Evolutionary conservation across 2,888 invertebrate genomes (phyloP).

Genomic region (Trissolcus brochymenae): DNA sequence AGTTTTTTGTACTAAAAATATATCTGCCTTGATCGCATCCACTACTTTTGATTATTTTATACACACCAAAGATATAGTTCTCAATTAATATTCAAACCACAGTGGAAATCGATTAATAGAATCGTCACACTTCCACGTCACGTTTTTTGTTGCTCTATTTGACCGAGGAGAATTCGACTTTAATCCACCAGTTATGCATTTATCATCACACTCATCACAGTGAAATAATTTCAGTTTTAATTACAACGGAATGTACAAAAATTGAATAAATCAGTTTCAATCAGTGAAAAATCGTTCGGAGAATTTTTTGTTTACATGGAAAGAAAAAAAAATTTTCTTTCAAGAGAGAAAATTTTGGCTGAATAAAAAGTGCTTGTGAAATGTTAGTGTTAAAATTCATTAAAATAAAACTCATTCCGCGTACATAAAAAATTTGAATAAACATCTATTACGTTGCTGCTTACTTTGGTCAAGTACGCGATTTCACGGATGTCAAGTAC

Average conservation of each 20-base stretch:
- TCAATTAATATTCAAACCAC: conserved; percentile 24
- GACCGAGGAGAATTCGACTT: conserved; percentile 4
- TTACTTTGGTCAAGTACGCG: conserved; percentile 36
- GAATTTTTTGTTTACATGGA: neutral
- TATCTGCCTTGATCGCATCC: neutral
- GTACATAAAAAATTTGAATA: conserved; percentile 29
- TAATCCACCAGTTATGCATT: neutral
- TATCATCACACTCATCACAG: too few species aligned
- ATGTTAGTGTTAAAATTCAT: conserved; percentile 9
- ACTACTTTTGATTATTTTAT: conserved; percentile 7
- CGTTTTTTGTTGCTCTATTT: conserved; percentile 15
- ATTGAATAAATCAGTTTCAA: neutral
- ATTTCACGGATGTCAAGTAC: conserved; percentile 44
- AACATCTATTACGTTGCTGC: conserved; percentile 33
- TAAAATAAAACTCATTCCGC: conserved; percentile 12
- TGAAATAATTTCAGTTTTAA: too few species aligned
- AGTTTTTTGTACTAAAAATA: neutral
- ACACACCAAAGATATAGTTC: conserved; percentile 17
- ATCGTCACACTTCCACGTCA: conserved; percentile 1
- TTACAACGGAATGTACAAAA: too few species aligned
- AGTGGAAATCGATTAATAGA: conserved; percentile 19
- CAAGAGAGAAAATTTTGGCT: too few species aligned
- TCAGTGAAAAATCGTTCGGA: neutral
- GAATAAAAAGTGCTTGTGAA: neutral
- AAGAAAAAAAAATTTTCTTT: too few species aligned